These are phyloP conservation scores for Osmerus mordax DNA, from an alignment of 2,113 vertebrate genomes.

Conservation along the genomic window DNA sequence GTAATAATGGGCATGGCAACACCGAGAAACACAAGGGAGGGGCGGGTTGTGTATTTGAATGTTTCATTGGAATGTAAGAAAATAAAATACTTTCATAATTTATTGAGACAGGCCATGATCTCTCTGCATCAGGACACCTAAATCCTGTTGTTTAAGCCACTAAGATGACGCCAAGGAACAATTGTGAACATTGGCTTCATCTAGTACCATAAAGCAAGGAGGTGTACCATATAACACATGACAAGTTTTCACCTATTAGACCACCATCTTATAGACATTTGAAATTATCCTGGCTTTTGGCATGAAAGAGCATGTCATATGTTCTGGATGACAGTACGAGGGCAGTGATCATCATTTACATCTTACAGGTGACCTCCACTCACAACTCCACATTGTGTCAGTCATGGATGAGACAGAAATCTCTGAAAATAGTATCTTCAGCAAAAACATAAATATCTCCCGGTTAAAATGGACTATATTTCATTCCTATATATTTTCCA, in stretches of 20 bases:
- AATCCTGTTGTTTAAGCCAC: not conserved
- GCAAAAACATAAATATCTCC: no score
- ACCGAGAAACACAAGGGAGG: slow-evolving; percentile 46
- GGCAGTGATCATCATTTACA: not conserved
- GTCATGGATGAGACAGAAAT: no score
- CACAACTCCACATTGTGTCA: not conserved
- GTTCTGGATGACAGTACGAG: slow-evolving; percentile 5
- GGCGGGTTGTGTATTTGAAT: not conserved
- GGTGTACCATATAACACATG: no score
- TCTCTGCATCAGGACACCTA: slow-evolving; percentile 15
- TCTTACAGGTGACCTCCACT: not conserved
- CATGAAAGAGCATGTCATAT: not conserved
- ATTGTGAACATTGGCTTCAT: no score
- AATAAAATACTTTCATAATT: slow-evolving; percentile 24
- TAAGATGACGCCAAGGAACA: no score
- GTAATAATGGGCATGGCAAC: slow-evolving; percentile 59
- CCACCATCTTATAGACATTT: not conserved
- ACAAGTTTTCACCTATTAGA: no score
- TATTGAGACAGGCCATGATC: slow-evolving; percentile 13
- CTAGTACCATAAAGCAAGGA: no score
- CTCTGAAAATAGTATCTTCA: no score
- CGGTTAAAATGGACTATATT: no score
- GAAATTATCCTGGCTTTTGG: not conserved
- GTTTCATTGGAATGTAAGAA: slow-evolving; percentile 26
- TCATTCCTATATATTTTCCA: not conserved